These are phyloP conservation scores for Muntiacus reevesi DNA, from an alignment of 2,113 vertebrate species.

Conservation along the genomic window DNA sequence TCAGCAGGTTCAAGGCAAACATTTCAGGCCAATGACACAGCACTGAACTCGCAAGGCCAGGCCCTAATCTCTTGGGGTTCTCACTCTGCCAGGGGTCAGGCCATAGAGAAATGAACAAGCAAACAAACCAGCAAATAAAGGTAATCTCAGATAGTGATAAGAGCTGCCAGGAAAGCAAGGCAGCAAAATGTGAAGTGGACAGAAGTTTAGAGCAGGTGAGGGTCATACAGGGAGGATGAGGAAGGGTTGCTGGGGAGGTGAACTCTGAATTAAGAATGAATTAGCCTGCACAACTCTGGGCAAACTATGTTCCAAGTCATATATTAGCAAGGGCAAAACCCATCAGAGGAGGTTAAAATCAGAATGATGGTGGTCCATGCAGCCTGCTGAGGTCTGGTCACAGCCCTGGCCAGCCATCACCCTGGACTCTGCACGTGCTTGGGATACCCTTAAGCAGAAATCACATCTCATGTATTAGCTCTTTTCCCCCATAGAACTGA, in stretches of 20 bases:
- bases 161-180: background rate
- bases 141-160: background rate
- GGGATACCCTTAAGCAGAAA: background rate
- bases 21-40: background rate
- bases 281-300: background rate
- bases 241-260: background rate
- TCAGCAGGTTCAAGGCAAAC: background rate
- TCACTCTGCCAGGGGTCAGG: accelerated
- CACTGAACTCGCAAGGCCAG: background rate
- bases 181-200: background rate
- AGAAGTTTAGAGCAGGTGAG: background rate
- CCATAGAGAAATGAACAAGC: background rate
- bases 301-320: background rate
- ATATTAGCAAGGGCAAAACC: background rate
- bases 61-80: background rate
- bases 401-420: background rate
- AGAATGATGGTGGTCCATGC: accelerated
- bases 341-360: background rate
- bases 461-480: background rate
- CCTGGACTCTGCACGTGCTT: background rate
- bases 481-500: background rate
- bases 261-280: background rate
- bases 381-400: background rate
- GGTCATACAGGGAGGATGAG: accelerated
- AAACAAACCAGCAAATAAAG: background rate